phyloP scores from a whole-genome alignment of 2,888 invertebrate genomes.

The Caenorhabditis zanzibari region DNA sequence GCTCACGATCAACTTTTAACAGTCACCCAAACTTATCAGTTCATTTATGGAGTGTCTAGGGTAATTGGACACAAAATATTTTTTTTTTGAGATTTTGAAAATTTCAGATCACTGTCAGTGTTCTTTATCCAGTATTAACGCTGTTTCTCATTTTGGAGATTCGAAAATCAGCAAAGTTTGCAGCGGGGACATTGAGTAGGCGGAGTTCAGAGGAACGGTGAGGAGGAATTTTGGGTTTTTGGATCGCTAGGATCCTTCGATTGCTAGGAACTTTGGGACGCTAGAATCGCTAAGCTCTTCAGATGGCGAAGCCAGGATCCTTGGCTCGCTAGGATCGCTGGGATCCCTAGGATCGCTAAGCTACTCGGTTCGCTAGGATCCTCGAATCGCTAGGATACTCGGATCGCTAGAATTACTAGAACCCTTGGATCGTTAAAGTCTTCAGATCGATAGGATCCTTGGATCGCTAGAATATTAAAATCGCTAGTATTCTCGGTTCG shows the following conservation, averaged over 20 bases:
- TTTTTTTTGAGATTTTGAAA: neutral
- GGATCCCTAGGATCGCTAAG: too few species aligned
- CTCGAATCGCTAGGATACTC: too few species aligned
- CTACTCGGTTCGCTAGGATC: too few species aligned
- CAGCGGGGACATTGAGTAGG: neutral
- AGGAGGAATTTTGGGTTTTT: neutral
- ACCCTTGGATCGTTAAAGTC: too few species aligned
- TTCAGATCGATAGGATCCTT: too few species aligned
- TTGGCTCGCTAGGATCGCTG: too few species aligned
- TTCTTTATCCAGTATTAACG: conserved; percentile 3
- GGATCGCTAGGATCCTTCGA: too few species aligned
- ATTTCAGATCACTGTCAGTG: neutral
- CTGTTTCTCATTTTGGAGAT: neutral
- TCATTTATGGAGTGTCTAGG: conserved; percentile 9
- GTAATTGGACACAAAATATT: neutral
- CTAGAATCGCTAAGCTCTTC: neutral
- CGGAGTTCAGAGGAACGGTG: conserved; percentile 1
- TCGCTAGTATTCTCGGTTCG: too few species aligned
- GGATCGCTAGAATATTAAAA: too few species aligned
- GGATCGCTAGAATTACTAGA: too few species aligned
- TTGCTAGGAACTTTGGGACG: neutral
- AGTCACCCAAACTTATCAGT: neutral
- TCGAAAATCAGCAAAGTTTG: conserved; percentile 23
- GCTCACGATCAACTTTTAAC: neutral
- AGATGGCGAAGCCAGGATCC: neutral